Conservation (phyloP, 2,113 vertebrate genomes). For the Carassius auratus region DNA sequence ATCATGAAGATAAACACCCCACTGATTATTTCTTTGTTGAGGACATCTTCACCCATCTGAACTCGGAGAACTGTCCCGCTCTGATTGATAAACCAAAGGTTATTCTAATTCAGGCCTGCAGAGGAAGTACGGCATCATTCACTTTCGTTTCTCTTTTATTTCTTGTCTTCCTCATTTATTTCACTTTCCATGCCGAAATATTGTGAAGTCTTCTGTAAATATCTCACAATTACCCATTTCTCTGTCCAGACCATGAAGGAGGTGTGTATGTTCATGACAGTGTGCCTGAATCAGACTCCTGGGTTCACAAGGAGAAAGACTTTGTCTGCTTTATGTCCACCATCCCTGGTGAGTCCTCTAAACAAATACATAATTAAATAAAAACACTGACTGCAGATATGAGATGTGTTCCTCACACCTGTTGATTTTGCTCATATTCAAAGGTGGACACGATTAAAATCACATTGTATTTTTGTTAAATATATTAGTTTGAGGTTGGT, state of each 20-base stretch:
- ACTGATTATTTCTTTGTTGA: not conserved
- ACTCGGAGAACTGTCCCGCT: not conserved
- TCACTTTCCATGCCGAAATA: not conserved
- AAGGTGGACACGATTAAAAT: not conserved
- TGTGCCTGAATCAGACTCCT: not conserved
- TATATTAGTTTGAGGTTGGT: not conserved
- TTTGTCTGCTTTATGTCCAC: not conserved
- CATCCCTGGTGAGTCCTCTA: not conserved
- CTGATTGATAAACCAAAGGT: constrained; percentile 17
- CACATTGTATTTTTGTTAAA: not conserved
- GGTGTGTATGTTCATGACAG: not conserved
- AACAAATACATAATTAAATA: not conserved
- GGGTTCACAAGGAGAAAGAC: not conserved
- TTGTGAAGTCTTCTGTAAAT: not conserved
- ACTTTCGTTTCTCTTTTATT: too few species aligned
- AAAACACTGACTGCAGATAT: not conserved
- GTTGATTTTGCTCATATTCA: not conserved
- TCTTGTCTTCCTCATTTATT: too few species aligned
- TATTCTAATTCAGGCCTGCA: constrained; percentile 25
- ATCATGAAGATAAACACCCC: not conserved
- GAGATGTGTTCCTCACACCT: not conserved
- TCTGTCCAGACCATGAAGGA: accelerated
- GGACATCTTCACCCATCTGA: not conserved
- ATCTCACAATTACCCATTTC: not conserved
- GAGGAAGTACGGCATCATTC: not conserved